Percentiles rank a stretch among this genome's conserved stretches.
phyloP scores from a whole-genome alignment of 2,888 invertebrate genomes.

The Phengaris alcon region DNA sequence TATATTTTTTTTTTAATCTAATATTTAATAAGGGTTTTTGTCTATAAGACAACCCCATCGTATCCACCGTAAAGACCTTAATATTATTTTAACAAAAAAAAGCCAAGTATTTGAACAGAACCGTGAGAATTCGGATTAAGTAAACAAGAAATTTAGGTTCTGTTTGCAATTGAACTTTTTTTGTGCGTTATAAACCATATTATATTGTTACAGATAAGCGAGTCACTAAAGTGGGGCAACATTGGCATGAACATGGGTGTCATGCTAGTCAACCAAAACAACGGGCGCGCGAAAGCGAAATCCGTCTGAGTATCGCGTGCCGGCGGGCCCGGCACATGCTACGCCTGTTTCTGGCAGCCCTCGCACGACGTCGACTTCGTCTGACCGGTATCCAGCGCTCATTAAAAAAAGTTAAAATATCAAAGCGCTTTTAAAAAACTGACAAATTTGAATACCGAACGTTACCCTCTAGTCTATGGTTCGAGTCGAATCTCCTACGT shows the following conservation, averaged over 20 bases:
- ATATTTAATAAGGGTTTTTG: too few relatives aligned
- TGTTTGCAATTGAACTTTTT: not conserved
- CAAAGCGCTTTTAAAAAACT: not conserved
- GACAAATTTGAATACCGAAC: constrained; percentile 12
- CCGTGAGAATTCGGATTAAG: not conserved
- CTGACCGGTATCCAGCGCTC: constrained; percentile 43
- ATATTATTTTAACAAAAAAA: not conserved
- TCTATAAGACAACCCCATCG: too few relatives aligned
- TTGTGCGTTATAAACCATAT: constrained; percentile 32
- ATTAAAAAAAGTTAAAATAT: not conserved
- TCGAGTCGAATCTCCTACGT: not conserved
- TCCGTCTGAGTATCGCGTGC: constrained; percentile 71
- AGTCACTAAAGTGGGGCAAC: constrained; percentile 85
- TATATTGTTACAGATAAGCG: constrained; percentile 82
- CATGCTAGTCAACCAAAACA: constrained; percentile 79
- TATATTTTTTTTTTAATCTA: too few relatives aligned
- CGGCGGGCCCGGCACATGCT: constrained; percentile 62
- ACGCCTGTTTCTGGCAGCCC: constrained; percentile 65
- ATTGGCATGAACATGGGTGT: constrained; percentile 85
- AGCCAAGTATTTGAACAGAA: not conserved
- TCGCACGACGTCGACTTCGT: constrained; percentile 62
- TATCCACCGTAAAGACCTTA: too few relatives aligned
- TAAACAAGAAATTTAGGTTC: not conserved
- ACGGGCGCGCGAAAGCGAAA: constrained; percentile 64
- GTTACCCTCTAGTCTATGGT: constrained; percentile 10